These are phyloP conservation scores for Austrolebias charrua DNA, from an alignment of 2,797 vertebrate species.

Conservation along the genomic window DNA sequence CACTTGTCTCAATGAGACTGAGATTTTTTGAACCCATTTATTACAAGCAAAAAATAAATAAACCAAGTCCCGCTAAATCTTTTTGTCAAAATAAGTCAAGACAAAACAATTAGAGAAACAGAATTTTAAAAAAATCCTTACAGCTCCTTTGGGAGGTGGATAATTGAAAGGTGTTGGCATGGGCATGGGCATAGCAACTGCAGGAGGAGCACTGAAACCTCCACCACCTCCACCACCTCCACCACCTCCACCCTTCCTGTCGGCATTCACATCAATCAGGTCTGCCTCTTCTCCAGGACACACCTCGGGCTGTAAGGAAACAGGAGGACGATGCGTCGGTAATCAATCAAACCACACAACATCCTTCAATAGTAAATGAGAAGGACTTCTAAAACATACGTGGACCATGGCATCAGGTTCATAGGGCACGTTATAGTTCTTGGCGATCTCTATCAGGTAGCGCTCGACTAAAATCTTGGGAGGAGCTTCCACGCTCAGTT, in stretches of 20 bases:
- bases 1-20: too few species aligned
- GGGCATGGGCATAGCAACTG: slow-evolving; percentile 78
- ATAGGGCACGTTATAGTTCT: slow-evolving; percentile 97
- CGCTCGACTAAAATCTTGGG: slow-evolving; percentile 98
- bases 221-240: too few species aligned
- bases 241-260: slow-evolving; percentile 81
- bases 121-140: slow-evolving; percentile 74
- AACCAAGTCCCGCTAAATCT: not conserved
- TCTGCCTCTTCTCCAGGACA: slow-evolving; percentile 87
- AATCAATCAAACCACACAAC: slow-evolving; percentile 4
- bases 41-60: too few species aligned
- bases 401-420: slow-evolving; percentile 95
- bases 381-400: slow-evolving; percentile 76
- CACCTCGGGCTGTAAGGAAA: slow-evolving; percentile 85
- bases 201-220: slow-evolving; percentile 74
- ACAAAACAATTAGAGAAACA: not conserved
- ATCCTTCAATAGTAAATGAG: not conserved
- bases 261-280: slow-evolving; percentile 89
- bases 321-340: not conserved
- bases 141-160: slow-evolving; percentile 86
- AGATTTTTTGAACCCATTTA: not conserved
- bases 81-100: not conserved
- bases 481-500: slow-evolving; percentile 93
- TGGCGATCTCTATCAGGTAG: slow-evolving; percentile 98
- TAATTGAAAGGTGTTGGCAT: slow-evolving; percentile 84